Evolutionary conservation across 2,113 vertebrate genomes (phyloP), one percentile per base, ranked within the genome.

Genomic region (Xiphias gladius): DNA sequence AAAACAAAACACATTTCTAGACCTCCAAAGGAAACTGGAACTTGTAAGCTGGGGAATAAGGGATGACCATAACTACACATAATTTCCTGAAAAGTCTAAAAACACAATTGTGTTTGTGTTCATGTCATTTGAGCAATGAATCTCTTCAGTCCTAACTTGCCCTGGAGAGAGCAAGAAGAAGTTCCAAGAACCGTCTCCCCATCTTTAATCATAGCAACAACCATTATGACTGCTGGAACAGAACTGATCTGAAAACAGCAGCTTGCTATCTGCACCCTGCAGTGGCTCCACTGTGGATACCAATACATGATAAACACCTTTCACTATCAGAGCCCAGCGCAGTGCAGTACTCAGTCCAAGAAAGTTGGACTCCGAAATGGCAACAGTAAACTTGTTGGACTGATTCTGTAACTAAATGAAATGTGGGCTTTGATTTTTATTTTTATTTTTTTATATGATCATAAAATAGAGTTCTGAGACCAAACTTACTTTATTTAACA

Each of bases 241-340:
- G 83, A 86, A 90, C 87, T 91, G 92, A 90, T 91, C 84, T 90
- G 86, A 92, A 87, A 90, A 88, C 88, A 90, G 91, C 92, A 80
- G 86, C 89, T 72, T 82, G 81, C 89, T 94, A 94, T 94, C 93
- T 88, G 80, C 65, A 35, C 88, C 84, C 84, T 92, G 92, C 93
- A 94, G 93, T 83, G 85, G 89, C 86, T 93, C 90, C 91, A 81
- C 91, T 93, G 90, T 92, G 93, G 90, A 92, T 88, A 92, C 91
- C 87, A 87, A 83, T 89, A 84, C 85, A 82, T 82, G 92, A 94
- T 93, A 92, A 93, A 94, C 91, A 94, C 89, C 89, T 91, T 92
- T 87, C 82, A 85, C 89, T 90, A 89, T 93, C 89, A 80, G 69
- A 88, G 81, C 85, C 76, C 66, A 81, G 79, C 70, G 57, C 82